Conservation (phyloP, 2,113 vertebrate species). For the Ancistrus triradiatus region DNA sequence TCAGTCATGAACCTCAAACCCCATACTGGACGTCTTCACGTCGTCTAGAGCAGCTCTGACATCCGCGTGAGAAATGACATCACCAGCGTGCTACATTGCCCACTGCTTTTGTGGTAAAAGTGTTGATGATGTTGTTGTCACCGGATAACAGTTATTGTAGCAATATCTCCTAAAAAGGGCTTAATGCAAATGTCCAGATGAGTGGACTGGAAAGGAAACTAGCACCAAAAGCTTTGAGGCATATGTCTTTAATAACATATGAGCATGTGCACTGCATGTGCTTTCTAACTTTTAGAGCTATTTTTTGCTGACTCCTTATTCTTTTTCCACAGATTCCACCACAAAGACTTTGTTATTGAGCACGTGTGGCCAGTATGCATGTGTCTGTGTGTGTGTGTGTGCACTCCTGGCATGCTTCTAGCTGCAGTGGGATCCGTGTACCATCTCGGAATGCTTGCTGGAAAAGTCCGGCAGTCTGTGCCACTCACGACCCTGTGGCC, state of each 20-base stretch:
- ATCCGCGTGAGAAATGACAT: constrained; percentile 30
- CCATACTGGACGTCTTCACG: background rate
- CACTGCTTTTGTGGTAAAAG: background rate
- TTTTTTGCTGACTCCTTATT: background rate
- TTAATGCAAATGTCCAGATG: background rate
- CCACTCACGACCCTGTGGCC: constrained; percentile 16
- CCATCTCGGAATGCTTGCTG: constrained; percentile 42
- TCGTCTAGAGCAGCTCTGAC: constrained; percentile 18
- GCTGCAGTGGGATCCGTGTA: constrained; percentile 35
- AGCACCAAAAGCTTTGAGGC: background rate
- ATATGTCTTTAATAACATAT: background rate
- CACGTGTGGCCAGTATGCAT: background rate
- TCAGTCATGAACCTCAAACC: background rate
- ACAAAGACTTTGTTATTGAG: background rate
- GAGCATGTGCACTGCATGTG: too few species aligned
- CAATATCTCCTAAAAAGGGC: background rate
- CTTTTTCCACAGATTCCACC: background rate
- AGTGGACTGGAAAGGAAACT: background rate
- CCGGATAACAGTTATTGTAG: background rate
- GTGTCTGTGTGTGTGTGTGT: constrained; percentile 6
- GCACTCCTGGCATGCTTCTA: constrained; percentile 23
- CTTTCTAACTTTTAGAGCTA: background rate
- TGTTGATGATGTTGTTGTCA: constrained; percentile 17
- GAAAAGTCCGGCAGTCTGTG: constrained; percentile 18
- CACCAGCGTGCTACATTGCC: constrained; percentile 12